phyloP scores from a whole-genome alignment of 2,888 invertebrate species.

The Lithosia quadra region DNA sequence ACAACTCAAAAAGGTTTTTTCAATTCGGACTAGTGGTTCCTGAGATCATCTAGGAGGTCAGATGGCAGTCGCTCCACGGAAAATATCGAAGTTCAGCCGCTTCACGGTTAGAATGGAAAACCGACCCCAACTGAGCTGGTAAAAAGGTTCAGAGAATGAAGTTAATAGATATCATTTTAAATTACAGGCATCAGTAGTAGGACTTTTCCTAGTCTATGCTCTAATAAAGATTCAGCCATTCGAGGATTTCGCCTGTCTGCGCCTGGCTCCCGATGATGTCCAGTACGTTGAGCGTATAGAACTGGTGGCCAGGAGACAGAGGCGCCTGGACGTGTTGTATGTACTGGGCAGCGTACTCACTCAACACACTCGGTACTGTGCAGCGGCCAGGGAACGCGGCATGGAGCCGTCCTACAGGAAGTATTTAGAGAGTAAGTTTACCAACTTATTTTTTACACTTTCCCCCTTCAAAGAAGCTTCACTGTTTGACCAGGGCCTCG shows the following conservation, averaged over 20 bases:
- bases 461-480: too few species aligned
- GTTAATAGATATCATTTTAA: background rate
- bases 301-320: slow-evolving; percentile 59
- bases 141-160: too few species aligned
- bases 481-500: too few species aligned
- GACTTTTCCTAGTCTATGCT: slow-evolving; percentile 74
- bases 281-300: slow-evolving; percentile 62
- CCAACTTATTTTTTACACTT: too few species aligned
- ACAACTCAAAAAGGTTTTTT: background rate
- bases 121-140: too few species aligned
- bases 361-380: slow-evolving; percentile 55
- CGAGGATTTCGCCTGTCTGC: slow-evolving; percentile 62
- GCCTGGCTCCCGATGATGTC: slow-evolving; percentile 68
- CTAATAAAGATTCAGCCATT: slow-evolving; percentile 73
- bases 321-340: slow-evolving; percentile 69
- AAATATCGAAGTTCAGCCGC: too few species aligned
- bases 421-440: slow-evolving; percentile 71
- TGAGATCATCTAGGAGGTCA: too few species aligned
- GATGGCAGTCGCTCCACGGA: too few species aligned
- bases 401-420: slow-evolving; percentile 68
- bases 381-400: slow-evolving; percentile 64
- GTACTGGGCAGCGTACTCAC: slow-evolving; percentile 68
- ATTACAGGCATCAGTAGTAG: slow-evolving; percentile 70
- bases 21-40: too few species aligned
- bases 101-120: too few species aligned